Percentiles rank a stretch among this genome's conserved stretches.
Conservation (phyloP, 2,113 vertebrate genomes). For the Hydrolagus affinis region DNA sequence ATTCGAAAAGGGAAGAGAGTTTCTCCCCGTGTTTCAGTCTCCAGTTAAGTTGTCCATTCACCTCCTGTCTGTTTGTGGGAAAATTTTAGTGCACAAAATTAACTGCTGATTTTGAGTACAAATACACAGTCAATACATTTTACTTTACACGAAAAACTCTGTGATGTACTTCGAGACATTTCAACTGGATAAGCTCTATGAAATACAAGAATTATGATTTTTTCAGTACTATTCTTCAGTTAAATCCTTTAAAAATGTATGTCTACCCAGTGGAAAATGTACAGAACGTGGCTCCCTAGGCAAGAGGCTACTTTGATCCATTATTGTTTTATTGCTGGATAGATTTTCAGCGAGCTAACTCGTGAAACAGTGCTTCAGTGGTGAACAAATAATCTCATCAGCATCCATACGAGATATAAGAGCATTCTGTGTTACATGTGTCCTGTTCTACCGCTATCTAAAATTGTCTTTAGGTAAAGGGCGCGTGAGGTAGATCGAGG, state of each 20-base stretch:
- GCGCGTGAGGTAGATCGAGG: neutral
- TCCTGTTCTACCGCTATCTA: neutral
- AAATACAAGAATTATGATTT: too few relatives aligned
- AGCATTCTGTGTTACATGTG: neutral
- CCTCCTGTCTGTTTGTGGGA: too few relatives aligned
- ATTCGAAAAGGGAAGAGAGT: too few relatives aligned
- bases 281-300: neutral
- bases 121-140: too few relatives aligned
- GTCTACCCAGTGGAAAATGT: neutral
- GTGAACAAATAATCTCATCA: neutral
- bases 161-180: too few relatives aligned
- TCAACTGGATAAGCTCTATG: too few relatives aligned
- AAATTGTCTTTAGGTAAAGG: neutral
- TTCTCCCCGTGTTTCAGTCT: too few relatives aligned
- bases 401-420: neutral
- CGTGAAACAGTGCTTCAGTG: neutral
- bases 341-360: neutral
- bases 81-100: too few relatives aligned
- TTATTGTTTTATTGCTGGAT: neutral
- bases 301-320: neutral
- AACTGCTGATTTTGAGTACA: too few relatives aligned
- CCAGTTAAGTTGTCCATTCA: too few relatives aligned
- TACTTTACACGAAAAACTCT: too few relatives aligned
- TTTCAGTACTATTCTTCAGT: too few relatives aligned
- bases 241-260: neutral